phyloP scores from a whole-genome alignment of 2,888 invertebrate genomes.

The Pseudococcus longispinus region DNA sequence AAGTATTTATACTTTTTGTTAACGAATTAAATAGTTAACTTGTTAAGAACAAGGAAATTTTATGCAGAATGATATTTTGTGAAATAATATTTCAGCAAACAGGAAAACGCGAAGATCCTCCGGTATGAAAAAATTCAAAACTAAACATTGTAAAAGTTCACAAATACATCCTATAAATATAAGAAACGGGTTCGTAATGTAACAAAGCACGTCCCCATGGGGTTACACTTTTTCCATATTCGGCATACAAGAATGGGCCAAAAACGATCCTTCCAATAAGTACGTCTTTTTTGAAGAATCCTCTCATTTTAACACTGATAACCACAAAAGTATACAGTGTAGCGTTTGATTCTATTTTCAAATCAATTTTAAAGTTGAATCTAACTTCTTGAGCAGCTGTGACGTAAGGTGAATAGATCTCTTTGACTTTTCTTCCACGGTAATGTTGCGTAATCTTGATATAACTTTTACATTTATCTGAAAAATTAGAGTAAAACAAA shows the following conservation, averaged over 20 bases:
- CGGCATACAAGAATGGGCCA: slow-evolving; percentile 61
- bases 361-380: slow-evolving; percentile 59
- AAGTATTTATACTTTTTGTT: too few relatives aligned
- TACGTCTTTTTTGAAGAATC: slow-evolving; percentile 60
- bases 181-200: slow-evolving; percentile 59
- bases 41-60: too few relatives aligned
- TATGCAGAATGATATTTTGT: too few relatives aligned
- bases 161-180: slow-evolving; percentile 60
- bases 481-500: neutral
- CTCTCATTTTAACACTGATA: slow-evolving; percentile 60
- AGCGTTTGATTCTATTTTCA: slow-evolving; percentile 58
- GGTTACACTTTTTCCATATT: slow-evolving; percentile 60
- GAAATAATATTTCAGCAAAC: too few relatives aligned
- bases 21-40: too few relatives aligned
- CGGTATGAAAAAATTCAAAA: too few relatives aligned
- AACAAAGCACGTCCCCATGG: slow-evolving; percentile 61
- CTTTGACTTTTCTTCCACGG: slow-evolving; percentile 61
- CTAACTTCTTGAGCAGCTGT: slow-evolving; percentile 59
- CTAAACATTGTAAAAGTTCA: slow-evolving; percentile 48
- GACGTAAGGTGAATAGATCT: slow-evolving; percentile 60
- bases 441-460: slow-evolving; percentile 61
- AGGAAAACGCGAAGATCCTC: too few relatives aligned
- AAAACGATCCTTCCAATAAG: slow-evolving; percentile 61
- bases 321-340: slow-evolving; percentile 60
- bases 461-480: slow-evolving; percentile 61